A percentile compares a stretch with the other conserved stretches of the same genome.
These are phyloP conservation scores for Poeciliopsis paucimaculata DNA, from an alignment of 2,797 vertebrate genomes.

Conservation along the genomic window DNA sequence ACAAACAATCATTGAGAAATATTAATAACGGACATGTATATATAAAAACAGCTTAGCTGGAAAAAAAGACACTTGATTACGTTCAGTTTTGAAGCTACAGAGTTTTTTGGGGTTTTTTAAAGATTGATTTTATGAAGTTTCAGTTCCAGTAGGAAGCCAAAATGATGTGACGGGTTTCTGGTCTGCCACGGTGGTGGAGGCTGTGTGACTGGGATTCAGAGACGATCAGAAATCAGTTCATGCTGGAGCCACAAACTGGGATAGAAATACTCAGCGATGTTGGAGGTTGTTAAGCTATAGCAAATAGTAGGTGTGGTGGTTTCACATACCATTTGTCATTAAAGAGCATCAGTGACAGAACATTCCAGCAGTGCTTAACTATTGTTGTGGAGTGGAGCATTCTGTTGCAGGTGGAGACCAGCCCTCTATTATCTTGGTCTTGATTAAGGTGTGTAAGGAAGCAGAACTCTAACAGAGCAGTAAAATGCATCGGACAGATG, in stretches of 20 bases:
- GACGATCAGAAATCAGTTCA: constrained; percentile 15
- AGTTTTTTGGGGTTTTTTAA: constrained; percentile 11
- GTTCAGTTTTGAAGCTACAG: not conserved
- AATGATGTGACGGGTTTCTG: constrained; percentile 30
- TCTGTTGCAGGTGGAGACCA: constrained; percentile 21
- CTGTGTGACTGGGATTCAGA: constrained; percentile 19
- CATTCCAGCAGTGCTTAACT: not conserved
- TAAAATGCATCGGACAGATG: constrained; percentile 50
- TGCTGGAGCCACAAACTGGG: not conserved
- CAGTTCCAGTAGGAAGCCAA: constrained; percentile 39
- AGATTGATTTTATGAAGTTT: constrained; percentile 18
- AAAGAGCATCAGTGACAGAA: not conserved
- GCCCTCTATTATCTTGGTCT: constrained; percentile 37
- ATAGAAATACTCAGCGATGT: not conserved
- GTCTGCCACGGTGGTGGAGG: constrained; percentile 28
- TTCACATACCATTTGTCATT: not conserved
- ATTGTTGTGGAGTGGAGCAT: not conserved
- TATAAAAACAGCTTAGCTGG: constrained; percentile 2
- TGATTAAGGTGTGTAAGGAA: constrained; percentile 18
- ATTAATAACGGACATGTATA: not conserved
- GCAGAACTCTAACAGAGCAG: constrained; percentile 29
- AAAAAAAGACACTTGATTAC: constrained; percentile 17
- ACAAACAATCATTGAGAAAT: constrained; percentile 13
- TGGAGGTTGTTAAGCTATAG: not conserved
- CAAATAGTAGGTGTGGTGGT: not conserved